These are phyloP conservation scores for Alligator mississippiensis DNA, from an alignment of 2,113 vertebrate genomes.

Conservation along the genomic window DNA sequence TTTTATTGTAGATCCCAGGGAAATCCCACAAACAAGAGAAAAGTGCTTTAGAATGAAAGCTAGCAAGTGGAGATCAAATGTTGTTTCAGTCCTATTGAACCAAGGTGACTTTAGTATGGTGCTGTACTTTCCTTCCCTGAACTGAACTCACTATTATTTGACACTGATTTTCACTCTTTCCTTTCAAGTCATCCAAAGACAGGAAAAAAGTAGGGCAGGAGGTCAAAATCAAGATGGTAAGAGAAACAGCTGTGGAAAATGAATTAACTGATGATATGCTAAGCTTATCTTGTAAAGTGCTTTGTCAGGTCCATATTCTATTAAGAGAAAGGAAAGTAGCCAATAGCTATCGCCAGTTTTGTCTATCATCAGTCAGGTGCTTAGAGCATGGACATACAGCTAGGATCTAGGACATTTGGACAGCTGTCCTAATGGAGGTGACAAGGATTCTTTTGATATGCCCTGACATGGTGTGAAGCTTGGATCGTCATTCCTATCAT, in stretches of 20 bases:
- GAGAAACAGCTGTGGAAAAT: background rate
- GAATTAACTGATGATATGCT: fast-evolving
- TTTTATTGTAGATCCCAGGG: background rate
- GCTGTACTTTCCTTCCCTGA: background rate
- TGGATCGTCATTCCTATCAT: background rate
- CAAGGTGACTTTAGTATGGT: background rate
- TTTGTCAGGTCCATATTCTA: background rate
- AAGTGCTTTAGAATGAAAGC: background rate
- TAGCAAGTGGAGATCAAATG: background rate
- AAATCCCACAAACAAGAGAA: background rate
- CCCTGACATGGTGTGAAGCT: background rate
- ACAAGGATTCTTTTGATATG: background rate
- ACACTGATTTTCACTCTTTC: background rate
- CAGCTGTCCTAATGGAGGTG: background rate
- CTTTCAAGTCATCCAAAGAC: background rate
- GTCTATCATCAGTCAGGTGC: background rate
- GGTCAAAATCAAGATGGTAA: background rate
- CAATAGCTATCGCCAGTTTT: background rate
- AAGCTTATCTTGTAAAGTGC: background rate
- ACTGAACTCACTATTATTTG: background rate
- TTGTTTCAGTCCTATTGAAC: background rate
- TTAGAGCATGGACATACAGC: background rate
- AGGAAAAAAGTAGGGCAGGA: background rate
- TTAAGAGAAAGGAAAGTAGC: background rate
- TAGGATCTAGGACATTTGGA: background rate